Base-by-base conservation (phyloP, 2,888 invertebrate species). In the Volucella inflata region DNA sequence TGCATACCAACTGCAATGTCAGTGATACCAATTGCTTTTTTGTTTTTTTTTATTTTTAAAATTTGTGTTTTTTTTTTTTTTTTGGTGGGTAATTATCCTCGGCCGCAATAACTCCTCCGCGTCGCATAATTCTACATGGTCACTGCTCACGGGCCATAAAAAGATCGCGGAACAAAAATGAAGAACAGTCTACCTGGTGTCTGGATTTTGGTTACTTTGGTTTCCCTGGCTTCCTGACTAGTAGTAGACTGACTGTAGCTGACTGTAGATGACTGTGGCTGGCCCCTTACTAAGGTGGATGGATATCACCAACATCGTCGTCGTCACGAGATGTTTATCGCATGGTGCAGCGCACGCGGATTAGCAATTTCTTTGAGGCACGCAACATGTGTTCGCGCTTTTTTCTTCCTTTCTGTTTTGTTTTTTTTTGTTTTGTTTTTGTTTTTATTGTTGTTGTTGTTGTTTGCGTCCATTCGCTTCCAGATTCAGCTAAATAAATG, bases 271-370 rank as follows among this genome's bases (percentile, higher is more conserved):
- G 6, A 30, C 30, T 30, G 30, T 30, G 30, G 30, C 30, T 30
- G 60, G 83, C 57, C 64, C 68, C 70, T 53, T 48, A 57, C 60
- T 60, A 55, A 53, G 57, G 64, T 74, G 70, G 79, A 51, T 70
- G 84, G 71, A 84, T 84, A 84, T 79, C 84, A 84, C 79, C 79
- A 84, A 75, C 75, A 60, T 70, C 83, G 74, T 84, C 83, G 83
- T 78, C 78, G 78, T 75, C 79, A 84, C 84, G 84, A 84, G 84
- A 84, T 84, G 60, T 60, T 84, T 84, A 84, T 84, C 79, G 84
- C 79, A 75, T 75, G 84, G 84, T 84, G 68, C 70, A 75, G 79
- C 79, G 79, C 84, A 84, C 84, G 84, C 84, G 84, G 84, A 76
- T 84, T 84, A 84, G 65, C 84, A 84, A 80, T 79, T 84, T 79